Evolutionary conservation across 1,140 invertebrate species (phyloP), one percentile per base, ranked within the genome.

Genomic region (Cotesia chilonis): DNA sequence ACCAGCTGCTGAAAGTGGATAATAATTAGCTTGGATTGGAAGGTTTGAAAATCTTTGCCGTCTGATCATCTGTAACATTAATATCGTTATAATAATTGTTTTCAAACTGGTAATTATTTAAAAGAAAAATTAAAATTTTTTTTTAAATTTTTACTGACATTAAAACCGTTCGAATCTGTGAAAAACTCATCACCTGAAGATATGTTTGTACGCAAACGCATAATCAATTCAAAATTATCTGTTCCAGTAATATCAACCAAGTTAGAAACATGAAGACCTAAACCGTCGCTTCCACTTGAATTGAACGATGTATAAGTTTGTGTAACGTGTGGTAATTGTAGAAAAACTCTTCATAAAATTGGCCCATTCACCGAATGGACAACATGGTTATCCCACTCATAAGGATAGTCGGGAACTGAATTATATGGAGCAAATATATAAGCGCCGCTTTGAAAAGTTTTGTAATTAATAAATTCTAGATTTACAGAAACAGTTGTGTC

Each of bases 371-470:
- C 86, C 2, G 94, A 81, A 77, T 91, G 87, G 54, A 94, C 86
- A 6, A 90, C 81, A 70, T 74, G 75, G 12, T 83, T 80, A 59
- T 79, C 77, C 2, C 76, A 78, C 38, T 75, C 68, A 35, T 80
- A 76, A 63, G 86, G 35, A 65, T 78, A 20, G 76, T 85, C 84
- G 3, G 85, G 83, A 65, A 88, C 85, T 9, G 85, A 78, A 69
- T 94, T 92, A 79, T 95, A 92, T 0, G 98, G 98, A 17, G 98
- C 88, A 83, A 99, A 99, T 28, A 99, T 88, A 87, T 99, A 99
- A 4, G 96, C 97, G 1, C 98, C 98, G 80, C 95, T 97, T 76
- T 90, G 91, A 79, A 96, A 95, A 79, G 89, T 90, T 47, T 90
- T 91, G 80, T 94, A 93, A 75, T 89, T 92, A 0, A 92, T 88